A percentile compares a stretch with the other conserved stretches of the same genome.
Evolutionary conservation across 2,888 invertebrate genomes (phyloP).

Genomic region (Aphrophora alni): DNA sequence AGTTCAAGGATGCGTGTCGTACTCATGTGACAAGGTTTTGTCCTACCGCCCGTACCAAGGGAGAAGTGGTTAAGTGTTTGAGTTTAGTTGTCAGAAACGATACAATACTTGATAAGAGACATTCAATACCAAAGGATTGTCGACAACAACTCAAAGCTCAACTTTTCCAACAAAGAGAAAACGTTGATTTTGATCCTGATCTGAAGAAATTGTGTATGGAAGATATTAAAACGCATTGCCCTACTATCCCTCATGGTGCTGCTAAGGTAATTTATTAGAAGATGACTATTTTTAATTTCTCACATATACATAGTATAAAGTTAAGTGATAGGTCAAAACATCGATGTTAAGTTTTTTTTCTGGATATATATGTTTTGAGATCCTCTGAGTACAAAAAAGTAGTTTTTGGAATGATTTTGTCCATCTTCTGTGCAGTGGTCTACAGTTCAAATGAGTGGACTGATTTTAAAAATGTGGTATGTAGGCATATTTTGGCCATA

Average conservation of each 20-base stretch:
- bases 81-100: constrained; percentile 92
- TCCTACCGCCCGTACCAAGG: constrained; percentile 74
- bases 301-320: too few species aligned
- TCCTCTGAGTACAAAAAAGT: too few species aligned
- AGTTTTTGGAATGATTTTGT: too few species aligned
- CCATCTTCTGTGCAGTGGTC: too few species aligned
- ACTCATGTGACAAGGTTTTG: constrained; percentile 73
- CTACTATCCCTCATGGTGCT: constrained; percentile 70
- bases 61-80: constrained; percentile 72
- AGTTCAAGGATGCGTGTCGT: constrained; percentile 94
- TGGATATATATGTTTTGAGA: too few species aligned
- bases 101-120: constrained; percentile 75
- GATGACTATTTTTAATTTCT: too few species aligned
- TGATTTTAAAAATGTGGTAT: too few species aligned
- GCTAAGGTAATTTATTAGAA: constrained; percentile 61
- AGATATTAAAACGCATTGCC: constrained; percentile 79
- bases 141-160: constrained; percentile 90
- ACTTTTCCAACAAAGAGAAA: constrained; percentile 90
- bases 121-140: constrained; percentile 85
- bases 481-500: too few species aligned
- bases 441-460: too few species aligned
- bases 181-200: constrained; percentile 82
- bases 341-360: too few species aligned
- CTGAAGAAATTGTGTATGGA: constrained; percentile 80
- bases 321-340: too few species aligned